Base-by-base conservation (phyloP, 2,888 invertebrate species). In the Dolichomitus sp. region DNA sequence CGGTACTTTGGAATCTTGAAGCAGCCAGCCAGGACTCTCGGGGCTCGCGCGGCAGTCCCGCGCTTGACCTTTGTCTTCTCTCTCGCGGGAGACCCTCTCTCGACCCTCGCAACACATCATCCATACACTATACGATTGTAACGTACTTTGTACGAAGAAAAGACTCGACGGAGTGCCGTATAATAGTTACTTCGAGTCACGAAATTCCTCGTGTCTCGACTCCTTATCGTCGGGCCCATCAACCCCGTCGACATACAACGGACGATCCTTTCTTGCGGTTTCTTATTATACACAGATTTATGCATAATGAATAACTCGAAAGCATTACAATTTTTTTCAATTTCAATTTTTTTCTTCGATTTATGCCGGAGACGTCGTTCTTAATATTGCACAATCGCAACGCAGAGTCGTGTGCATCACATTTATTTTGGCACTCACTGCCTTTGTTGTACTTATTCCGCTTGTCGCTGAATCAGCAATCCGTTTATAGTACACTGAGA, bases 31-130 rank as follows among this genome's bases (percentile, higher is more conserved):
- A 33, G 59, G 48, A 68, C 48, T 73, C 76, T 37, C 17, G 17
- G 33, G 50, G 30, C 70, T 48, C 70, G 70, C 37, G 65, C 69
- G 57, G 17, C 54, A 68, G 78, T 76, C 79, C 72, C 83, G 81
- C 75, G 80, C 81, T 86, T 86, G 86, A 86, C 86, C 86, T 85
- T 83, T 86, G 85, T 86, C 86, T 83, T 72, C 79, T 68, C 70
- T 74, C 17, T 78, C 73, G 68, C 54, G 63, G 63, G 69, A 68
- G 68, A 63, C 27, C 42, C 65, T 45, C 66, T 69, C 70, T 72
- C 75, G 69, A 59, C 72, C 52, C 82, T 74, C 72, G 69, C 77
- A 78, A 79, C 70, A 79, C 73, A 61, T 61, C 61, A 61, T 48
- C 61, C 61, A 50, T 45, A 73, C 63, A 14, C 72, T 33, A 23